Conservation (phyloP, 2,113 vertebrate species). For the Dasypus novemcinctus region DNA sequence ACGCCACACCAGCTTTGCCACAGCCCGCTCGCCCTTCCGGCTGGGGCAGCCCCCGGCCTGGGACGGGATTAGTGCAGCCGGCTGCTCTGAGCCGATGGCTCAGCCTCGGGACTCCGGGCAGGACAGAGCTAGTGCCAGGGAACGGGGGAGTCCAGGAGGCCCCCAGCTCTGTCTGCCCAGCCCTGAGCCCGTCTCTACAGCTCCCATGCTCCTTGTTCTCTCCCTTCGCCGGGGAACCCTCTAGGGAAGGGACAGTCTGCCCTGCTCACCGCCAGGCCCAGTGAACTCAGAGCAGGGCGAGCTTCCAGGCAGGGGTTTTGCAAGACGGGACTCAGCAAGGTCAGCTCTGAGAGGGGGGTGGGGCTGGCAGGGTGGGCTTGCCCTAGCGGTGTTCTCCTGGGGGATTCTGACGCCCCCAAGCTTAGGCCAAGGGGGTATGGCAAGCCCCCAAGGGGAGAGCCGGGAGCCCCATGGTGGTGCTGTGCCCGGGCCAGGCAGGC, state of each 20-base stretch:
- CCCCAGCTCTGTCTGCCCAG: neutral
- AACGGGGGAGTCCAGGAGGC: neutral
- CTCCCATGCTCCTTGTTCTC: neutral
- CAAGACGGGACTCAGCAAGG: neutral
- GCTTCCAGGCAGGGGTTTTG: neutral
- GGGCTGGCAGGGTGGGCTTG: neutral
- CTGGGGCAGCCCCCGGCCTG: neutral
- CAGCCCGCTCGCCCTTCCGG: neutral
- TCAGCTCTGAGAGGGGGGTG: neutral
- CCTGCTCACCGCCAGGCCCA: neutral
- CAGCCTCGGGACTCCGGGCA: neutral
- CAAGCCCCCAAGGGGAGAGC: neutral
- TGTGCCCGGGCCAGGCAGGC: neutral
- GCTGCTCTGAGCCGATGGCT: conserved; percentile 15
- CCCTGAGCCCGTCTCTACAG: neutral
- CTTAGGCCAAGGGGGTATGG: neutral
- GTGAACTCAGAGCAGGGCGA: neutral
- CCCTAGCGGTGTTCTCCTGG: neutral
- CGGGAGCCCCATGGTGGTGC: neutral
- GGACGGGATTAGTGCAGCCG: conserved; percentile 47
- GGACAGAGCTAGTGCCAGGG: neutral
- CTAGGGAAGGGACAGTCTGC: neutral
- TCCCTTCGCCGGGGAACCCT: neutral
- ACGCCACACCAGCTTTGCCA: neutral
- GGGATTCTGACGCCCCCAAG: neutral